phyloP scores from a whole-genome alignment of 1,140 invertebrate genomes.

The Listronotus oregonensis region DNA sequence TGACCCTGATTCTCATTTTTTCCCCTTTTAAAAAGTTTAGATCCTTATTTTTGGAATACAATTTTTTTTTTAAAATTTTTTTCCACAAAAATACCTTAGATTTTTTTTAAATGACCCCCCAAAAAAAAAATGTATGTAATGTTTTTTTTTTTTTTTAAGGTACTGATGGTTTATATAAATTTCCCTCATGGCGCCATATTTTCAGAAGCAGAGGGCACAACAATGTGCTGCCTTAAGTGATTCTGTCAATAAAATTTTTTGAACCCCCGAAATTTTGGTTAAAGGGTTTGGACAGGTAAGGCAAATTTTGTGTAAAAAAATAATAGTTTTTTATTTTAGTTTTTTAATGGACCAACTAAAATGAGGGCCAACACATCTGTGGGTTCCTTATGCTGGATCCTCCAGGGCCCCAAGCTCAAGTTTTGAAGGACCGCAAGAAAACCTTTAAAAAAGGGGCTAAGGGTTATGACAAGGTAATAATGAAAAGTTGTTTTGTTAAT shows the following conservation, averaged over 20 bases:
- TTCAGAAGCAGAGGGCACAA: slow-evolving; percentile 82
- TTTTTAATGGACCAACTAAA: slow-evolving; percentile 68
- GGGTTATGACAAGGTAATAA: slow-evolving; percentile 47
- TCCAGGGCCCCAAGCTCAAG: slow-evolving; percentile 76
- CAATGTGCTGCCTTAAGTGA: slow-evolving; percentile 62
- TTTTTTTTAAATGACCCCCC: too few species aligned
- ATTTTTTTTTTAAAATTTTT: too few species aligned
- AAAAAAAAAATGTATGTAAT: too few species aligned
- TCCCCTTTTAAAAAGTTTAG: slow-evolving; percentile 77
- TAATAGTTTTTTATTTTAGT: background rate
- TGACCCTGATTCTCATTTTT: slow-evolving; percentile 90
- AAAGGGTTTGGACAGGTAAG: slow-evolving; percentile 70
- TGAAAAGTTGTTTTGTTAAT: background rate
- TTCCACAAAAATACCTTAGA: too few species aligned
- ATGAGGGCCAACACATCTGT: slow-evolving; percentile 94
- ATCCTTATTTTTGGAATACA: slow-evolving; percentile 79
- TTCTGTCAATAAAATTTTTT: slow-evolving; percentile 63
- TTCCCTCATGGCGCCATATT: slow-evolving; percentile 74
- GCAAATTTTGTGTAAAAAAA: background rate
- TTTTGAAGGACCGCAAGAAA: slow-evolving; percentile 59
- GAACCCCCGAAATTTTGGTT: slow-evolving; percentile 92
- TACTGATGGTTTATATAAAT: slow-evolving; percentile 98
- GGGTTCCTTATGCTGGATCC: slow-evolving; percentile 92
- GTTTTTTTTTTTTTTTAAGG: slow-evolving; percentile 87
- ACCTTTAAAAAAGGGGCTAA: slow-evolving; percentile 48